Conservation (phyloP, 2,888 invertebrate species). For the Epiblema foenella region DNA sequence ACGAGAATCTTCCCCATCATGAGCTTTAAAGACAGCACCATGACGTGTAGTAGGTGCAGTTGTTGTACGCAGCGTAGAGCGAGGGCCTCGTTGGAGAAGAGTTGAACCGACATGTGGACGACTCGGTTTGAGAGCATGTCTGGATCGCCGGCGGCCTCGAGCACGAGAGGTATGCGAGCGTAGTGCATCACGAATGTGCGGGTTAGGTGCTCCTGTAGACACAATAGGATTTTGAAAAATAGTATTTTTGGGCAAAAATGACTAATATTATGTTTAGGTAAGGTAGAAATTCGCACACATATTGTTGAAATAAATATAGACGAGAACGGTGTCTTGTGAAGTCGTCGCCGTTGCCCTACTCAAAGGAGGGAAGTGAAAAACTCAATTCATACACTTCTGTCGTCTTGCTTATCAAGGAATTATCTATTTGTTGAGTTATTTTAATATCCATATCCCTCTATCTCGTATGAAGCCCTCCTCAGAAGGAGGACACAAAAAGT, state of each 20-base stretch:
- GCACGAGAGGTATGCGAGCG: slow-evolving; percentile 95
- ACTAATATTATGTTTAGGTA: no score
- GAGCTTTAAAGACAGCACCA: slow-evolving; percentile 93
- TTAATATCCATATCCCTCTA: neutral
- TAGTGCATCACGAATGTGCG: slow-evolving; percentile 98
- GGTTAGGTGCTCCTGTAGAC: slow-evolving; percentile 92
- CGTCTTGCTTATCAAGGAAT: no score
- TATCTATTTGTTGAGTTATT: no score
- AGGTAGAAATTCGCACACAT: no score
- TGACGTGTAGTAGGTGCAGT: slow-evolving; percentile 94
- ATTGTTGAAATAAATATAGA: no score
- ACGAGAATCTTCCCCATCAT: slow-evolving; percentile 97
- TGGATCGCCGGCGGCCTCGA: slow-evolving; percentile 93
- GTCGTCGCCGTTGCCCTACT: neutral
- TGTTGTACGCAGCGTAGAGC: slow-evolving; percentile 96
- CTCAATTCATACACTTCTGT: neutral
- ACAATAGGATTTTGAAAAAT: slow-evolving; percentile 33
- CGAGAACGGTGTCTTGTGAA: no score
- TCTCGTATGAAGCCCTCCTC: neutral
- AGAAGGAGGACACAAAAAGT: neutral
- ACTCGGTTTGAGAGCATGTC: slow-evolving; percentile 97
- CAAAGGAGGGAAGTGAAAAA: neutral
- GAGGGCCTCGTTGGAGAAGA: slow-evolving; percentile 97
- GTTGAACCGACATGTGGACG: slow-evolving; percentile 98
- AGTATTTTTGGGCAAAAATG: no score